Base-by-base conservation (phyloP, 1,140 invertebrate genomes). In the Aphelinus certus region DNA sequence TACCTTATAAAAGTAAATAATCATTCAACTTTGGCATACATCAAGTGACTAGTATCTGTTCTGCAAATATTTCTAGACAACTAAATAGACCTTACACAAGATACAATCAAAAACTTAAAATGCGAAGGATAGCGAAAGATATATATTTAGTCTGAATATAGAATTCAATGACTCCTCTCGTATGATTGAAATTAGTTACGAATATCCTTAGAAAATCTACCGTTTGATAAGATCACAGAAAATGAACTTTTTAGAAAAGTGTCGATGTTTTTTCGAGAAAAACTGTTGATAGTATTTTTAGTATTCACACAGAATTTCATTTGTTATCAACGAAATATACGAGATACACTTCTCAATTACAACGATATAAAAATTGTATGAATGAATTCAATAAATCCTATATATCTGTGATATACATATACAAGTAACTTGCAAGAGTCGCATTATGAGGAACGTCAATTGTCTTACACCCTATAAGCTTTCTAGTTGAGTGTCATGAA, bases 271-370 rank as follows among this genome's bases (percentile, higher is more conserved):
- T 58, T 60, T 45, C 7, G 45, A 45, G 58, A 9, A 43, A 60
- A 45, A 26, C 42, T 73, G 67, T 43, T 73, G 42, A 67, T 48
- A 55, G 46, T 45, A 67, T 61, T 61, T 55, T 46, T 53, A 60
- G 49, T 56, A 75, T 75, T 69, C 65, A 74, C 65, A 74, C 60
- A 45, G 58, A 74, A 68, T 7, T 63, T 46, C 56, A 75, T 75
- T 71, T 76, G 68, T 68, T 60, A 67, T 66, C 69, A 76, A 76
- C 68, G 62, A 76, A 76, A 71, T 60, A 65, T 75, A 75, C 53
- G n/a, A 69, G 63, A 75, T 42, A 7, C 55, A 26, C 26, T 26
- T 75, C 70, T 58, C 2, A 71, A 58, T 58, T 64, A 76, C 63
- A 71, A 76, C 62, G 55, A 71, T 71, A 61, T 71, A 75, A 67